phyloP scores from a whole-genome alignment of 2,888 invertebrate species.

The Nomada ruficornis region DNA sequence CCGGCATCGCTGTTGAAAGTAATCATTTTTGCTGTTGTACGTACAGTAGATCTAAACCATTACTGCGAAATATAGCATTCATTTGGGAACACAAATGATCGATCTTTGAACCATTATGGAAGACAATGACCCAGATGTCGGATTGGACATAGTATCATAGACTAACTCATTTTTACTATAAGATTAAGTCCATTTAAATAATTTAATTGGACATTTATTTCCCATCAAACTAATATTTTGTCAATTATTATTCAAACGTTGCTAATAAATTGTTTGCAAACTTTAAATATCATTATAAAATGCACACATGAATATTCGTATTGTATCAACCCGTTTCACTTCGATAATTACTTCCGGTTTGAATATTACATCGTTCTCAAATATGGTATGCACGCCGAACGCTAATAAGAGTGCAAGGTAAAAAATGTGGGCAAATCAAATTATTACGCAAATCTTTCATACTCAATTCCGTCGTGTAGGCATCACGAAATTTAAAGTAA shows the following conservation, averaged over 20 bases:
- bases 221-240: too few relatives aligned
- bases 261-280: not conserved
- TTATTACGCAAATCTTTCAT: not conserved
- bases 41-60: not conserved
- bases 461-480: not conserved
- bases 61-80: not conserved
- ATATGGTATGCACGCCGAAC: not conserved
- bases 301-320: not conserved
- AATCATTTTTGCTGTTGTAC: not conserved
- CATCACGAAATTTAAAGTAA: not conserved
- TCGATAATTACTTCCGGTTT: not conserved
- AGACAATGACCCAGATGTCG: too few relatives aligned
- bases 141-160: too few relatives aligned
- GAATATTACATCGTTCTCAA: not conserved
- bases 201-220: not conserved
- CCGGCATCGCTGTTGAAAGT: slow-evolving; percentile 19
- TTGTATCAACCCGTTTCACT: not conserved
- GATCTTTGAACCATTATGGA: not conserved
- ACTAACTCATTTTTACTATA: not conserved
- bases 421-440: not conserved
- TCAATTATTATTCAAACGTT: too few relatives aligned
- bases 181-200: too few relatives aligned
- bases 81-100: not conserved
- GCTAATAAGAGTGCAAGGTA: not conserved
- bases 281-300: not conserved